These are phyloP conservation scores for Nilaparvata lugens DNA, from an alignment of 1,140 invertebrate species.

Conservation along the genomic window DNA sequence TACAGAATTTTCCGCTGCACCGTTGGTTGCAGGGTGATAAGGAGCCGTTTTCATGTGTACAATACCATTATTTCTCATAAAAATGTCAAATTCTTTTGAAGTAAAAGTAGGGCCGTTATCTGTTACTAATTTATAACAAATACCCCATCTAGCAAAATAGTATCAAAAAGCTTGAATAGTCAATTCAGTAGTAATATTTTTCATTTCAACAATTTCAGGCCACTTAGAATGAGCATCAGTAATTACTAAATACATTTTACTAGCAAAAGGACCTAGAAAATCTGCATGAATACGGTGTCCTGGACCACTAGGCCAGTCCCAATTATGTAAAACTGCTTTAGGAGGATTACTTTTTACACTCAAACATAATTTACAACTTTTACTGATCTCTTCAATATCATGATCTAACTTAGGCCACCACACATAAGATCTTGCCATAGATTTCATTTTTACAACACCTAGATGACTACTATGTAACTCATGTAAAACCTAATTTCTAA, in stretches of 20 bases:
- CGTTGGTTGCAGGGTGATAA: slow-evolving; percentile 26
- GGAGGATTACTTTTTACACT: too few relatives aligned
- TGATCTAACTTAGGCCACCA: too few relatives aligned
- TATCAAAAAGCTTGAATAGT: slow-evolving; percentile 18
- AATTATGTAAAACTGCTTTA: too few relatives aligned
- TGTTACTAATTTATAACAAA: slow-evolving; percentile 24
- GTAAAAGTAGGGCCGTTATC: slow-evolving; percentile 30
- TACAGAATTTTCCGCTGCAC: slow-evolving; percentile 26
- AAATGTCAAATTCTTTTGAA: not conserved
- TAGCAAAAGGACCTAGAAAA: slow-evolving; percentile 34
- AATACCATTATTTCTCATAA: too few relatives aligned
- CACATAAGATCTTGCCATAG: too few relatives aligned
- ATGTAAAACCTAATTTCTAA: too few relatives aligned
- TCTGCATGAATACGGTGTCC: slow-evolving; percentile 33
- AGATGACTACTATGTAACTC: too few relatives aligned
- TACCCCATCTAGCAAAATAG: slow-evolving; percentile 26
- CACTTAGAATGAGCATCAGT: slow-evolving; percentile 40
- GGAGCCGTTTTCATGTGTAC: too few relatives aligned
- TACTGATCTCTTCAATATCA: too few relatives aligned
- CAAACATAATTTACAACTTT: too few relatives aligned
- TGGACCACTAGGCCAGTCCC: too few relatives aligned
- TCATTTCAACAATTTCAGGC: slow-evolving; percentile 30
- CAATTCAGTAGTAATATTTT: slow-evolving; percentile 2
- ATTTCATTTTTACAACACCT: too few relatives aligned
- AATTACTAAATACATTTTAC: slow-evolving; percentile 34